These are phyloP conservation scores for Euproctis similis DNA, from an alignment of 2,888 invertebrate genomes.

Conservation along the genomic window DNA sequence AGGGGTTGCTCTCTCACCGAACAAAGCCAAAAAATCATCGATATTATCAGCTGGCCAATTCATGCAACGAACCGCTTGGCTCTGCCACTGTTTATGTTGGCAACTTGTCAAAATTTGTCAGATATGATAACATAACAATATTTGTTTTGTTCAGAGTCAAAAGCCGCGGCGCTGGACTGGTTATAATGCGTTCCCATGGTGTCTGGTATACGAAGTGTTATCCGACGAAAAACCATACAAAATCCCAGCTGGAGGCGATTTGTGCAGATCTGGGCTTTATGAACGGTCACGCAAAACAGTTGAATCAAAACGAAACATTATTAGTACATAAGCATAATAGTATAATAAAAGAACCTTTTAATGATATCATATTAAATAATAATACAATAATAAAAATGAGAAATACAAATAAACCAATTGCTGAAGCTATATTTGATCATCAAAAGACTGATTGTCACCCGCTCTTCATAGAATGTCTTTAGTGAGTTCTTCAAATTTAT, in stretches of 20 bases:
- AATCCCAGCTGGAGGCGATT: conserved; percentile 72
- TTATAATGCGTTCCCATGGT: conserved; percentile 79
- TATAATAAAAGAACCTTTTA: conserved; percentile 47
- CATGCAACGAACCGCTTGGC: too few relatives aligned
- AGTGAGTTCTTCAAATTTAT: conserved; percentile 11
- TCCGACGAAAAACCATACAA: conserved; percentile 66
- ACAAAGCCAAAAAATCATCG: too few relatives aligned
- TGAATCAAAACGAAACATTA: conserved; percentile 32
- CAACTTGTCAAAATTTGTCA: too few relatives aligned
- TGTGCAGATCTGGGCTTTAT: conserved; percentile 79
- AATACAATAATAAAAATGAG: conserved; percentile 53
- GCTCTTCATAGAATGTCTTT: conserved; percentile 67
- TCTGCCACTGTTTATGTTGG: too few relatives aligned
- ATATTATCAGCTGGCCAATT: too few relatives aligned
- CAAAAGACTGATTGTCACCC: conserved; percentile 50
- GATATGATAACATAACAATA: too few relatives aligned
- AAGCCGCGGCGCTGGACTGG: conserved; percentile 79
- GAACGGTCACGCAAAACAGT: conserved; percentile 68
- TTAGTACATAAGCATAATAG: conserved; percentile 38
- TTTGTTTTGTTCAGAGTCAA: too few relatives aligned
- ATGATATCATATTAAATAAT: conserved; percentile 53
- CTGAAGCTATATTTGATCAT: conserved; percentile 39
- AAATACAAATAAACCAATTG: conserved; percentile 50
- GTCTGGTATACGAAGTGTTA: conserved; percentile 85
- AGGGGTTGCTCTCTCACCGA: too few relatives aligned